Evolutionary conservation across 2,888 invertebrate species (phyloP), one percentile per base, ranked within the genome.

Genomic region (Petrolisthes cinctipes): DNA sequence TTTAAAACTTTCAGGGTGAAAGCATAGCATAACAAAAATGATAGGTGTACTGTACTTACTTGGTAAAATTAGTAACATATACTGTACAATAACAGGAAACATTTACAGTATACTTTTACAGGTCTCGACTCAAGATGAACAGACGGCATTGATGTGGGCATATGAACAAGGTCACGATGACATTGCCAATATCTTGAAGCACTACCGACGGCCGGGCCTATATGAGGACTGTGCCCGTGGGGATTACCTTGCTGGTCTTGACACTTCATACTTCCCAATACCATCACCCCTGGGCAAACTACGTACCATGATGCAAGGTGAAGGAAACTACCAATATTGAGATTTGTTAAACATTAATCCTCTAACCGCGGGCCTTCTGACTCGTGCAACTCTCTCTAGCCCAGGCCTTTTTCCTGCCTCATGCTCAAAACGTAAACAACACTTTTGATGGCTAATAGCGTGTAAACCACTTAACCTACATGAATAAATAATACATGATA

Each of bases 241-340:
- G 54, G 93, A 93, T 91, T 93, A 93, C 91, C 92, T 89, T 6
- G 76, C 93, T 4, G 92, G 92, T 5, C 91, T 92, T 11, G 93
- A 92, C 79, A 92, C 92, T 1, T 92, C 92, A 2, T 94, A 93
- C 89, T 93, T 93, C 0, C 93, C 93, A 4, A 92, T 94, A 17
- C 93, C 93, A 1, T 93, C 93, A 66, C 93, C 93, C 0, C 92
- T 93, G 66, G 93, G 93, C 2, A 92, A 93, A 90, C 92, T 93
- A 54, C 92, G 93, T 23, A 93, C 93, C 78, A 93, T 93, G 91
- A 93, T 93, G 0, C 92, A 92, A 92, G 92, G 92, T 92, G 83
- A 0, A 37, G 37, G 37, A 37, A 37, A 37, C 37, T 2, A 9
- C 23, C 73, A 4, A n/a, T n/a, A 73, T 4, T 73, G 73, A 7